Evolutionary conservation across 2,888 invertebrate genomes (phyloP).

Genomic region (Podabrus alpinus): DNA sequence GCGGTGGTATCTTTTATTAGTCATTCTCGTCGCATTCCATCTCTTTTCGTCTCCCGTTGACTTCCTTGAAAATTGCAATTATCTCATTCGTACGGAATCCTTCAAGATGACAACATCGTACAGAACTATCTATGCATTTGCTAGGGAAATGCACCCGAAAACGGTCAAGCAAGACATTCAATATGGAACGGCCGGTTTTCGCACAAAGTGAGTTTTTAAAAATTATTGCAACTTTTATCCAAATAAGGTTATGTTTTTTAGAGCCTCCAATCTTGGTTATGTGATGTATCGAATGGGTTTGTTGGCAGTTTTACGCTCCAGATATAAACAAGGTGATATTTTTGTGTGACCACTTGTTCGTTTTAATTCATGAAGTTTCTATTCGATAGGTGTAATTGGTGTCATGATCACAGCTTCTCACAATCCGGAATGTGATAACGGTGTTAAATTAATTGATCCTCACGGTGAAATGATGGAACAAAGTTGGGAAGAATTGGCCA

Average conservation of each 20-base stretch:
- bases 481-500: conserved; percentile 90
- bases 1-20: conserved; percentile 26
- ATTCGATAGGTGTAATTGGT: conserved; percentile 73
- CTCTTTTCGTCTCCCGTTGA: conserved; percentile 1
- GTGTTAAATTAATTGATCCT: conserved; percentile 95
- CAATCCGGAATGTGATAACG: conserved; percentile 95
- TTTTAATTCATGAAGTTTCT: neutral
- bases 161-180: conserved; percentile 68
- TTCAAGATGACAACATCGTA: conserved; percentile 36
- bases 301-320: conserved; percentile 86
- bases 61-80: conserved; percentile 7
- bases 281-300: conserved; percentile 95
- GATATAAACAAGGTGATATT: conserved; percentile 72
- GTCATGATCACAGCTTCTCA: conserved; percentile 99
- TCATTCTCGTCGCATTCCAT: conserved; percentile 11
- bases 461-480: conserved; percentile 94
- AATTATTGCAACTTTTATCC: conserved; percentile 33
- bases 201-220: conserved; percentile 70
- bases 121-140: conserved; percentile 75
- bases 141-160: conserved; percentile 78
- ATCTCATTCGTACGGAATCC: conserved; percentile 9
- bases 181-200: conserved; percentile 87
- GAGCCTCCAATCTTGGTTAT: conserved; percentile 84
- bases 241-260: conserved; percentile 56
- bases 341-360: neutral